Conservation (phyloP, 2,113 vertebrate genomes). For the Pao palembangensis region DNA sequence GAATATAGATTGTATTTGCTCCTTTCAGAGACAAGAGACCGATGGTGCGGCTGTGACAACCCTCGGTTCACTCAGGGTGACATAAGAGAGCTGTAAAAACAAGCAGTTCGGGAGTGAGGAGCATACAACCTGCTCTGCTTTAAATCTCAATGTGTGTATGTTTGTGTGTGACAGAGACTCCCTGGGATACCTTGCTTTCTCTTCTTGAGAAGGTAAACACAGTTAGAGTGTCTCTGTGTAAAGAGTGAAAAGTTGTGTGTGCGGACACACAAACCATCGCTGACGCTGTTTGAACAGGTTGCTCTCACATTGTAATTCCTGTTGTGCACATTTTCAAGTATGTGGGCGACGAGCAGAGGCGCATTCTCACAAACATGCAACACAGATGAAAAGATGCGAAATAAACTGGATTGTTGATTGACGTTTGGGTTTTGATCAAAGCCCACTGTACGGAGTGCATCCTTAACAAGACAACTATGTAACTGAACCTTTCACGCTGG, state of each 20-base stretch:
- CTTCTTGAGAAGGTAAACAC: conserved; percentile 62
- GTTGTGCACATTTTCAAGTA: conserved; percentile 45
- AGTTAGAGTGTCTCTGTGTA: conserved; percentile 37
- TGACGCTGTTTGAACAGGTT: conserved; percentile 64
- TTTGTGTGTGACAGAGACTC: conserved; percentile 14
- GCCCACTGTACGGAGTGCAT: neutral
- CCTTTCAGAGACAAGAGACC: conserved; percentile 31
- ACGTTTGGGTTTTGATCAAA: conserved; percentile 7
- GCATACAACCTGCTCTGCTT: conserved; percentile 49
- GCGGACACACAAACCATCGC: conserved; percentile 42
- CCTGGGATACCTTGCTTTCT: conserved; percentile 41
- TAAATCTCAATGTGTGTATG: conserved; percentile 32
- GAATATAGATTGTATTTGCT: conserved; percentile 41
- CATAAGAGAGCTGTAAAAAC: conserved; percentile 62
- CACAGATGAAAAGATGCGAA: conserved; percentile 6
- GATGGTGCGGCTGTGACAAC: conserved; percentile 30
- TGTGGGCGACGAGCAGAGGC: conserved; percentile 20
- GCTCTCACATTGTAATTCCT: conserved; percentile 43
- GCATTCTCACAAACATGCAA: conserved; percentile 6
- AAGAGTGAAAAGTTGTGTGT: conserved; percentile 52
- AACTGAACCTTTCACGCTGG: conserved; percentile 26
- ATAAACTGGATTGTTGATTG: neutral
- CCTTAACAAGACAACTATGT: conserved; percentile 21
- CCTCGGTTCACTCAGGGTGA: conserved; percentile 57
- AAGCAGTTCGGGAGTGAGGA: conserved; percentile 57